These are phyloP conservation scores for Eupeodes luniger DNA, from an alignment of 2,888 invertebrate species.

Conservation along the genomic window DNA sequence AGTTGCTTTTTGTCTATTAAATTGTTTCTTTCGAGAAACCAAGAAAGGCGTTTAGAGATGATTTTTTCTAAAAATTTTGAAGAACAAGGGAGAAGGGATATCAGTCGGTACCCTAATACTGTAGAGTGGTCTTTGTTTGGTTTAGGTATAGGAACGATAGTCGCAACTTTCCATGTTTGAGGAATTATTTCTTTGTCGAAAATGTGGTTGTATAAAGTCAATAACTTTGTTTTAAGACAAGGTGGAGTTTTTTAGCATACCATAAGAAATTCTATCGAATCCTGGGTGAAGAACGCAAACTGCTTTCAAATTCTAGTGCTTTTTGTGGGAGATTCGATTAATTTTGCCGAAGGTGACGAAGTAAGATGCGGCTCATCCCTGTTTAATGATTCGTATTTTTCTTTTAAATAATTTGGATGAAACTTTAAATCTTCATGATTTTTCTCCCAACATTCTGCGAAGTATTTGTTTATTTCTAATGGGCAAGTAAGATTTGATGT, in stretches of 20 bases:
- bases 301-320: no score
- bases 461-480: neutral
- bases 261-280: conserved; percentile 4
- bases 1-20: neutral
- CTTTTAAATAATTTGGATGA: conserved; percentile 11
- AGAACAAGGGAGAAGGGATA: neutral
- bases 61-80: conserved; percentile 21
- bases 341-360: no score
- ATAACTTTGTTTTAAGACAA: no score
- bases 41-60: neutral
- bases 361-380: no score
- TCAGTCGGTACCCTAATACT: conserved; percentile 18
- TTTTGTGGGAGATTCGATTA: no score
- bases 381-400: neutral
- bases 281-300: neutral
- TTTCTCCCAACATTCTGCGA: neutral
- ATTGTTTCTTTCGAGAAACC: neutral
- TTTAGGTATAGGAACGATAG: neutral
- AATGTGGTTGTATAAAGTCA: no score
- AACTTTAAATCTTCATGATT: conserved; percentile 1
- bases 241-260: conserved; percentile 5
- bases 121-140: conserved; percentile 12
- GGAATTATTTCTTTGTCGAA: conserved; percentile 10
- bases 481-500: neutral
- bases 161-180: neutral